Evolutionary conservation across 2,888 invertebrate genomes (phyloP), one percentile per base, ranked within the genome.

Genomic region (Ganaspis brasiliensis): DNA sequence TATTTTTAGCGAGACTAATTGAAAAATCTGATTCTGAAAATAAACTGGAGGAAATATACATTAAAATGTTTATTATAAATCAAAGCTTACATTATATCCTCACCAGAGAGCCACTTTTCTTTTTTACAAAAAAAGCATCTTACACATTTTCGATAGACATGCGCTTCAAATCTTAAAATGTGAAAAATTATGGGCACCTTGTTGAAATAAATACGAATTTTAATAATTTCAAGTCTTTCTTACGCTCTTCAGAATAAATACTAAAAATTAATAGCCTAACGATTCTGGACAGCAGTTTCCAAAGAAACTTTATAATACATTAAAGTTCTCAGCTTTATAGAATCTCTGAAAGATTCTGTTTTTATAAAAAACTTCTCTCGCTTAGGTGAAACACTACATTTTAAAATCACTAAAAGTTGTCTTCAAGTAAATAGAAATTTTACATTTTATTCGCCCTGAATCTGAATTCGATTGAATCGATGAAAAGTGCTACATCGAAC

Each of bases 61-160:
- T 89, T 87, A 87, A 87, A 90, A 89, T 87, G 86, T 91, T 91
- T 91, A 90, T 90, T 91, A 89, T 88, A 90, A 89, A 91, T 85
- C 85, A 89, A 90, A 89, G 85, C 89, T 91, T 90, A 90, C 87
- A 87, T 82, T 82, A 86, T 87, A 89, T 45, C 80, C 81, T 83
- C 79, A 89, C 90, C 88, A 87, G 88, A 90, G 90, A 90, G 89
- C 89, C 85, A 83, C 57, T 79, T 73, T 72, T 75, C 63, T 75
- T 76, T 21, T 74, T 31, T 49, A 35, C 45, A 63, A 55, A 67
- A 72, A 71, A 55, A 57, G 45, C 31, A 57, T 61, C 59, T 56
- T 26, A 24, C 56, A 56, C n/a, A 24, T 56, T 56, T 56, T 5
- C 56, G 14, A 14, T 56, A 56, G 3, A 56, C 24, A 55, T 2